A percentile compares a stretch with the other conserved stretches of the same genome.
Evolutionary conservation across 92 coral and sea anemone species (phyloP).

Genomic region (Isaurus tuberculatus): DNA sequence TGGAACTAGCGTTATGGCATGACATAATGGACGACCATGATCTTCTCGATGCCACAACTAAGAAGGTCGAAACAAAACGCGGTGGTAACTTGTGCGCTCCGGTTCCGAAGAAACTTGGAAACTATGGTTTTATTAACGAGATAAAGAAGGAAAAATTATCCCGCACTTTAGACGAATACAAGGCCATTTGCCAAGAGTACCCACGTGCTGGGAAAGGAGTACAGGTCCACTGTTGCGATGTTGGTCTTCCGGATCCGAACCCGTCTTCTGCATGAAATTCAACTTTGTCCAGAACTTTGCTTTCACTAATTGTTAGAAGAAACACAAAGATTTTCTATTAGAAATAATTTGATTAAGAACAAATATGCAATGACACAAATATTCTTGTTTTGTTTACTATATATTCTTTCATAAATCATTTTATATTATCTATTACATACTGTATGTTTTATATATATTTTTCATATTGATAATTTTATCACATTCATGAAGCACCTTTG

Average conservation of each 20-base stretch:
- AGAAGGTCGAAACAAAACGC: constrained; percentile 59
- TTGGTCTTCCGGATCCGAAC: constrained; percentile 77
- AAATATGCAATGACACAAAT: too few species aligned
- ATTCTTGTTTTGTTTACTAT: too few species aligned
- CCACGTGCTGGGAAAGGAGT: constrained; percentile 70
- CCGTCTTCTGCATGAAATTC: too few species aligned
- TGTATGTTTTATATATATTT: too few species aligned
- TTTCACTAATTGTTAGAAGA: too few species aligned
- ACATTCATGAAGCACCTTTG: too few species aligned
- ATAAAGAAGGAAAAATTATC: constrained; percentile 58
- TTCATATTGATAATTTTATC: too few species aligned
- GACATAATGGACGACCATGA: constrained; percentile 63
- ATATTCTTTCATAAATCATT: too few species aligned
- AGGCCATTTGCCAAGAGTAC: constrained; percentile 59
- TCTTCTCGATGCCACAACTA: constrained; percentile 47
- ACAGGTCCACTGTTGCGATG: constrained; percentile 74
- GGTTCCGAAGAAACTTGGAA: constrained; percentile 70
- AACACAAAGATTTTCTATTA: too few species aligned
- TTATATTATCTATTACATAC: too few species aligned
- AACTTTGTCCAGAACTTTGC: too few species aligned
- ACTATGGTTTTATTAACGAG: constrained; percentile 66
- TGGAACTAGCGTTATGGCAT: constrained; percentile 73
- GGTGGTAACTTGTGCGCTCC: constrained; percentile 79
- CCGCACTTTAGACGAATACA: constrained; percentile 62
- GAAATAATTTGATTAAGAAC: too few species aligned